Evolutionary conservation across 2,888 invertebrate species (phyloP).

Genomic region (Serrognathus titanus): DNA sequence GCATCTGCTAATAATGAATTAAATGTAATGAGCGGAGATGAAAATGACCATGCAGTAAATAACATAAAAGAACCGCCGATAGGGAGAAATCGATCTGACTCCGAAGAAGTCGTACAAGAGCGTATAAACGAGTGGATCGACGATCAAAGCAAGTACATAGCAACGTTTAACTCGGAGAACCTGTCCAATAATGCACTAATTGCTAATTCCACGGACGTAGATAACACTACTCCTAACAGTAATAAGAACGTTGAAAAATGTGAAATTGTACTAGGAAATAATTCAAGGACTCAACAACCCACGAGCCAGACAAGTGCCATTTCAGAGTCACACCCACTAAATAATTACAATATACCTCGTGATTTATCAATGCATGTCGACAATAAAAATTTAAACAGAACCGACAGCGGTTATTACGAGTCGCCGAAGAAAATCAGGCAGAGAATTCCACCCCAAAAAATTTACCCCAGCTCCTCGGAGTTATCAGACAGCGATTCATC

Average conservation of each 20-base stretch:
- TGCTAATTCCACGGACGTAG: slow-evolving; percentile 9
- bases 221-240: slow-evolving; percentile 9
- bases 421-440: slow-evolving; percentile 43
- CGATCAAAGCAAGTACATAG: slow-evolving; percentile 42
- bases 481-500: slow-evolving; percentile 21
- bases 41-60: slow-evolving; percentile 2
- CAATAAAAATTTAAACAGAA: slow-evolving; percentile 30
- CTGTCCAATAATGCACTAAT: not conserved
- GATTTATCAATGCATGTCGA: slow-evolving; percentile 3
- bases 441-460: slow-evolving; percentile 43
- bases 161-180: not conserved
- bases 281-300: not conserved
- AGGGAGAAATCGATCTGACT: slow-evolving; percentile 16
- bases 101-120: slow-evolving; percentile 27
- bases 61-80: slow-evolving; percentile 3
- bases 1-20: too few relatives aligned
- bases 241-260: slow-evolving; percentile 10
- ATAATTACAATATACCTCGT: not conserved
- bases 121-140: slow-evolving; percentile 45
- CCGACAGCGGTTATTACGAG: slow-evolving; percentile 45
- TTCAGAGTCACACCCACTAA: not conserved
- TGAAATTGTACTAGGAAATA: not conserved
- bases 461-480: slow-evolving; percentile 35
- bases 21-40: slow-evolving; percentile 1
- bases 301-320: not conserved